Conservation (phyloP, 2,888 invertebrate genomes). For the Stenodera caucasica region DNA sequence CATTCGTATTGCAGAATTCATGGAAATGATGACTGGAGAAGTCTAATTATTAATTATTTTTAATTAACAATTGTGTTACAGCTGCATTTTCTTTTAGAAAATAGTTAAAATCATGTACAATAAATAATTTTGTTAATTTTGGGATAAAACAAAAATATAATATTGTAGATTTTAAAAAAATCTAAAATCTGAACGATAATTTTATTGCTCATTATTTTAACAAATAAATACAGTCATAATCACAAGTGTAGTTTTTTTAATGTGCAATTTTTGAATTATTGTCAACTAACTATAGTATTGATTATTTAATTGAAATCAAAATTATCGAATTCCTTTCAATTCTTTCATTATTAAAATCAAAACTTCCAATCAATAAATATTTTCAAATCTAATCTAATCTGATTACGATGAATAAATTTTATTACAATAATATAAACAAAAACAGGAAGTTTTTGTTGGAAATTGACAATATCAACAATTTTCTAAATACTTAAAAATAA, state of each 20-base stretch:
- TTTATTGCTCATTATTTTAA: slow-evolving; percentile 7
- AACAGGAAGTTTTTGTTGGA: background rate
- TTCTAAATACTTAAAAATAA: too few species aligned
- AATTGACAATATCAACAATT: slow-evolving; percentile 33
- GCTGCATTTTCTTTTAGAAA: background rate
- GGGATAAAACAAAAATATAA: background rate
- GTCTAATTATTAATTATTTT: slow-evolving; percentile 62
- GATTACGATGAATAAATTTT: background rate
- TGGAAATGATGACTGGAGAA: slow-evolving; percentile 97
- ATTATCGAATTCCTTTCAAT: background rate
- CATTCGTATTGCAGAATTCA: slow-evolving; percentile 69
- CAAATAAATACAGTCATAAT: slow-evolving; percentile 8
- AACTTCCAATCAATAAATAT: too few species aligned
- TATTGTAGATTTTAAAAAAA: background rate
- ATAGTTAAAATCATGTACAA: background rate
- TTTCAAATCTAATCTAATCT: background rate
- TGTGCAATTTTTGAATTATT: background rate
- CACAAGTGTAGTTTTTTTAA: background rate
- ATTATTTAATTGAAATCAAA: too few species aligned
- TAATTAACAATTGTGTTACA: background rate
- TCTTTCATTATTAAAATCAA: too few species aligned
- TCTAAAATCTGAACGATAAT: background rate
- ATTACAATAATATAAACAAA: slow-evolving; percentile 2
- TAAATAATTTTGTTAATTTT: background rate
- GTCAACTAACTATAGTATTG: background rate